phyloP scores from a whole-genome alignment of 1,140 invertebrate species.

The Leguminivora glycinivorella region DNA sequence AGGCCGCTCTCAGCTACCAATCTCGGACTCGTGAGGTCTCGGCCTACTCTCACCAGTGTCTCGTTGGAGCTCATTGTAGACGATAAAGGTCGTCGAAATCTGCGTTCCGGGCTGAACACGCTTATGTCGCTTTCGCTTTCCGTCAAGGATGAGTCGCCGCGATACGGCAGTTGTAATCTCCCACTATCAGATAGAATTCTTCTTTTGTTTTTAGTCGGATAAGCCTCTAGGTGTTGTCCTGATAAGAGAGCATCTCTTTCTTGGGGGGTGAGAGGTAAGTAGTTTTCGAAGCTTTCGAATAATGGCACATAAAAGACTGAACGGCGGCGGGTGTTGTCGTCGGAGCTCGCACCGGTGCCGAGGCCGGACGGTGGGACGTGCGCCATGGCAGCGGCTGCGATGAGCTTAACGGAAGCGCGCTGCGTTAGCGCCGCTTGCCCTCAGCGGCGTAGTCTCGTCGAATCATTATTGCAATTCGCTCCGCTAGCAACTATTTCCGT shows the following conservation, averaged over 20 bases:
- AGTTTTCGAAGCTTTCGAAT: slow-evolving; percentile 78
- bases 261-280: slow-evolving; percentile 69
- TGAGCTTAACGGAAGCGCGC: slow-evolving; percentile 60
- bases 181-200: slow-evolving; percentile 52
- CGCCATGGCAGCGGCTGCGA: slow-evolving; percentile 53
- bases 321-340: slow-evolving; percentile 74
- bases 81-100: slow-evolving; percentile 65
- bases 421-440: slow-evolving; percentile 56
- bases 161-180: slow-evolving; percentile 54
- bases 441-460: slow-evolving; percentile 44
- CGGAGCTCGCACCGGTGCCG: slow-evolving; percentile 50
- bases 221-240: slow-evolving; percentile 52
- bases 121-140: slow-evolving; percentile 72
- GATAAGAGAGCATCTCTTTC: slow-evolving; percentile 72
- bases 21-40: slow-evolving; percentile 63
- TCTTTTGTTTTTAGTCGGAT: slow-evolving; percentile 58
- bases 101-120: slow-evolving; percentile 57
- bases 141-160: slow-evolving; percentile 62
- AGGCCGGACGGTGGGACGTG: slow-evolving; percentile 54
- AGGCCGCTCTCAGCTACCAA: slow-evolving; percentile 57
- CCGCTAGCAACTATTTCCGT: slow-evolving; percentile 53
- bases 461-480: slow-evolving; percentile 60
- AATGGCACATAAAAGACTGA: slow-evolving; percentile 82
- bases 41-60: slow-evolving; percentile 57
- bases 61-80: slow-evolving; percentile 69